Percentiles rank a stretch among this genome's conserved stretches.
Conservation (phyloP, 2,797 vertebrate genomes). For the Xyrichtys novacula region DNA sequence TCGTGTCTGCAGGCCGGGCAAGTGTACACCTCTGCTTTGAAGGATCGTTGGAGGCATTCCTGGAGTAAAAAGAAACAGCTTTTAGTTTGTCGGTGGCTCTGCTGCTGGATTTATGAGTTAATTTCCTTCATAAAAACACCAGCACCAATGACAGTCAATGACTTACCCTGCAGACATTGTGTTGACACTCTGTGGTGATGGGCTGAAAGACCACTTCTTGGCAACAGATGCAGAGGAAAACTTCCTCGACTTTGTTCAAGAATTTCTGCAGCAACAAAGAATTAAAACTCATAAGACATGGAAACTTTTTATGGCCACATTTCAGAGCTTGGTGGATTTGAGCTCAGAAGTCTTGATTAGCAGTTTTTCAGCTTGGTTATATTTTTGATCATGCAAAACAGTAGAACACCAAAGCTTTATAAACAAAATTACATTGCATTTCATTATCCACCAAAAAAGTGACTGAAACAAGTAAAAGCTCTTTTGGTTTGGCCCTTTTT, state of each 20-base stretch:
- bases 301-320: too few species aligned
- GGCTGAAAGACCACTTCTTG: conserved; percentile 96
- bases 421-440: too few species aligned
- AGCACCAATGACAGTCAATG: background rate
- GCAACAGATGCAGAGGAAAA: conserved; percentile 97
- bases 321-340: too few species aligned
- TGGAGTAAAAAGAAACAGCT: conserved; percentile 51
- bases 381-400: too few species aligned
- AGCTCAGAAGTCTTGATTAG: too few species aligned
- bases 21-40: conserved; percentile 94
- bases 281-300: background rate
- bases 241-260: conserved; percentile 93
- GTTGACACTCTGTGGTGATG: conserved; percentile 94
- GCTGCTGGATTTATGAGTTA: background rate
- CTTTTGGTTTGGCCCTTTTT: too few species aligned
- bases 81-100: background rate
- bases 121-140: too few species aligned
- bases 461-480: too few species aligned
- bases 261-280: conserved; percentile 86
- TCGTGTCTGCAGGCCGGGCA: conserved; percentile 95
- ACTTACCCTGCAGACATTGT: conserved; percentile 97
- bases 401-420: too few species aligned
- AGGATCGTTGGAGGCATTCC: conserved; percentile 97
- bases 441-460: too few species aligned
- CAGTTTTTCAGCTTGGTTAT: too few species aligned